phyloP scores from a whole-genome alignment of 2,888 invertebrate species.

The Agrenia bidenticulata region DNA sequence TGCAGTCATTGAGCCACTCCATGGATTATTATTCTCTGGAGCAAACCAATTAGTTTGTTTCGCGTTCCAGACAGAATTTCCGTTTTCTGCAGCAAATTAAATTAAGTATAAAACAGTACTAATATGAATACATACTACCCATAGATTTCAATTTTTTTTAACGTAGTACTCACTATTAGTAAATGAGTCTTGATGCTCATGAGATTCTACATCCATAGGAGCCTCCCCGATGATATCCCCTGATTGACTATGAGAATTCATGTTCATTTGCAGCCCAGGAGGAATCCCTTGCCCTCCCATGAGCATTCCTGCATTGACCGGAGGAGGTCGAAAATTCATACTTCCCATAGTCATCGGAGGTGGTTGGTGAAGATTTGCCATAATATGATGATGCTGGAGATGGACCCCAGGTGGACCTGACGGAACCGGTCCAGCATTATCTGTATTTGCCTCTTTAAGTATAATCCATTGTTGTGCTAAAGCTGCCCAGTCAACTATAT shows the following conservation, averaged over 20 bases:
- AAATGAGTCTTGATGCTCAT: constrained; percentile 13
- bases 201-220: constrained; percentile 78
- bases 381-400: constrained; percentile 8
- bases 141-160: no score
- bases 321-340: not conserved
- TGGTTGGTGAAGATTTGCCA: constrained; percentile 6
- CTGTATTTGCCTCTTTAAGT: constrained; percentile 73
- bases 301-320: not conserved
- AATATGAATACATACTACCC: no score
- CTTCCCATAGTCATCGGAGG: constrained; percentile 8
- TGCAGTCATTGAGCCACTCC: not conserved
- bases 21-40: constrained; percentile 15
- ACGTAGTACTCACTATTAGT: no score
- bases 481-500: constrained; percentile 89
- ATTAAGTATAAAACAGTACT: no score
- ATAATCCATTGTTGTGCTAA: constrained; percentile 97
- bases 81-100: not conserved
- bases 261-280: constrained; percentile 37
- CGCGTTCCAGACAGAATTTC: not conserved
- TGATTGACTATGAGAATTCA: constrained; percentile 57
- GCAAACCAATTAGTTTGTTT: constrained; percentile 13
- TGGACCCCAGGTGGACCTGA: constrained; percentile 11
- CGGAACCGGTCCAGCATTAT: not conserved
- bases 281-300: not conserved
- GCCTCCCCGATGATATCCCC: constrained; percentile 75